Conservation (phyloP, 2,113 vertebrate genomes). For the Callipepla squamata region DNA sequence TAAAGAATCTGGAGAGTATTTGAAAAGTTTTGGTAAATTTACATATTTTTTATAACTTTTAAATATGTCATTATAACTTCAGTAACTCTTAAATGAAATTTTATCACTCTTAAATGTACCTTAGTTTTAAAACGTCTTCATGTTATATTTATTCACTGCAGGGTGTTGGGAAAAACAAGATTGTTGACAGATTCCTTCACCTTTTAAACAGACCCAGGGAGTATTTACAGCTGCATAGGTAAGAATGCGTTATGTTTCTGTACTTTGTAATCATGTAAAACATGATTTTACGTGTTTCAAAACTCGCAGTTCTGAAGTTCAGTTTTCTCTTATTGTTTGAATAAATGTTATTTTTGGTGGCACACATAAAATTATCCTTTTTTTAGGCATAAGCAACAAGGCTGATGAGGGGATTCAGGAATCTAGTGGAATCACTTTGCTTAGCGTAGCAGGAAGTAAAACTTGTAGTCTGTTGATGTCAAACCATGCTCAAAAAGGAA, state of each 20-base stretch:
- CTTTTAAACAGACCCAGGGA: constrained; percentile 95
- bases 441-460: background rate
- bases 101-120: background rate
- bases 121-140: background rate
- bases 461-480: background rate
- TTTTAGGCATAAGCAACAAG: background rate
- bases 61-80: background rate
- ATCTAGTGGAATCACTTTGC: background rate
- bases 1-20: background rate
- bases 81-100: background rate
- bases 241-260: constrained; percentile 33
- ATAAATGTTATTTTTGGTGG: background rate
- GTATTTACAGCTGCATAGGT: constrained; percentile 97
- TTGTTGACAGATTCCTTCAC: constrained; percentile 95
- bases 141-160: constrained; percentile 64
- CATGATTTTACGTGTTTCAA: background rate
- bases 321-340: background rate
- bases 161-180: constrained; percentile 98
- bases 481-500: background rate
- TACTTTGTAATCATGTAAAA: background rate
- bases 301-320: background rate
- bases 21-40: background rate
- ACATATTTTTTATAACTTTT: background rate
- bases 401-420: background rate
- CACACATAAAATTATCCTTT: background rate